Evolutionary conservation across 2,888 invertebrate genomes (phyloP).

Genomic region (Dolichopus griseipennis): DNA sequence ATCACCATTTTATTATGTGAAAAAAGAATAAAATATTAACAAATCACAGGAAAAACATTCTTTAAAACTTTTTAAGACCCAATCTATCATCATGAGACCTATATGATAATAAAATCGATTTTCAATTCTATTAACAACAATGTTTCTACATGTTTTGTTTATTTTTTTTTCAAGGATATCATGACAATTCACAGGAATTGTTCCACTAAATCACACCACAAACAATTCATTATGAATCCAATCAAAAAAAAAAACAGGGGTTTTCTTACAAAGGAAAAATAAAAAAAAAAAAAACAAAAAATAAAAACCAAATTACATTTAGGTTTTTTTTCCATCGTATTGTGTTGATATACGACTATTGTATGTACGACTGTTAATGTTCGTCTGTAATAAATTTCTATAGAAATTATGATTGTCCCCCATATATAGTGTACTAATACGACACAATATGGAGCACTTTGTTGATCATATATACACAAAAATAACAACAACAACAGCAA

Average conservation of each 20-base stretch:
- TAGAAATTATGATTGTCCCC: neutral
- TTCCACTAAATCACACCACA: neutral
- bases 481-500: neutral
- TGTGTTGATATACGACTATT: neutral
- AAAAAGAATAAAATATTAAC: too few relatives aligned
- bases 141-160: neutral
- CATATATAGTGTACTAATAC: neutral
- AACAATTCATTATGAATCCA: neutral
- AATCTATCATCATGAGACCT: too few relatives aligned
- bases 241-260: too few relatives aligned
- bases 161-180: neutral
- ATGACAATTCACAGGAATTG: neutral
- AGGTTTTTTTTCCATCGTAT: neutral
- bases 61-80: too few relatives aligned
- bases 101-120: too few relatives aligned
- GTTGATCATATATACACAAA: neutral
- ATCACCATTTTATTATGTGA: too few relatives aligned
- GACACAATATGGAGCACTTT: neutral
- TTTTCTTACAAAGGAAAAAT: neutral
- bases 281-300: neutral
- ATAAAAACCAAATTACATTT: neutral
- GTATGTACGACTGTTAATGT: neutral
- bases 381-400: constrained; percentile 4
- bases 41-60: too few relatives aligned
- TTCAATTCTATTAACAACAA: too few relatives aligned